Evolutionary conservation across 1,140 invertebrate genomes (phyloP).

Genomic region (Phocides pigmalion): DNA sequence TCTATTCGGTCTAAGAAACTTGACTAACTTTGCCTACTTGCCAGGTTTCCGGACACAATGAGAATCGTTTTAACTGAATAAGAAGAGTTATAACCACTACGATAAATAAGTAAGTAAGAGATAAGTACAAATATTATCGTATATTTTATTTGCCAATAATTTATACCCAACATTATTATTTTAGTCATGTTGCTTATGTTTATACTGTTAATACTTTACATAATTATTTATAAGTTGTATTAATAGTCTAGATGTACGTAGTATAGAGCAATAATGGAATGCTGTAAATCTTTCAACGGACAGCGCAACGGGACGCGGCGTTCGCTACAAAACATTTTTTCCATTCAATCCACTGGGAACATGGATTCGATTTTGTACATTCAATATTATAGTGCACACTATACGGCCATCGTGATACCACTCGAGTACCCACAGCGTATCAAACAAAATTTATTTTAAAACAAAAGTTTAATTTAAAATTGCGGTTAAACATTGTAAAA

Average conservation of each 20-base stretch:
- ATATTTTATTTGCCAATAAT: no score
- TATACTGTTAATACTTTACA: no score
- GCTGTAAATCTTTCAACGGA: constrained; percentile 70
- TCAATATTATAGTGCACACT: constrained; percentile 53
- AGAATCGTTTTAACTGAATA: no score
- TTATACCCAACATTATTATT: no score
- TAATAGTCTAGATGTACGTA: background rate
- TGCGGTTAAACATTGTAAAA: constrained; percentile 16
- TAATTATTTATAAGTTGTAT: background rate
- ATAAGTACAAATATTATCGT: no score
- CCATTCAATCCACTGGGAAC: constrained; percentile 63
- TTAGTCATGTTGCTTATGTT: no score
- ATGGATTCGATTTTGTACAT: constrained; percentile 70
- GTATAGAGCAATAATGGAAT: constrained; percentile 57
- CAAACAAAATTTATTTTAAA: constrained; percentile 6
- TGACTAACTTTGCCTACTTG: no score
- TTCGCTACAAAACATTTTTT: constrained; percentile 70
- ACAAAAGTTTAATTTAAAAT: constrained; percentile 13
- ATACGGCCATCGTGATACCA: background rate
- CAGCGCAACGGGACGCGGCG: constrained; percentile 55
- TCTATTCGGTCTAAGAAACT: no score
- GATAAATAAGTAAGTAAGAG: no score
- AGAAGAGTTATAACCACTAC: no score
- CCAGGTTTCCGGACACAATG: no score
- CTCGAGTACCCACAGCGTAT: background rate